Evolutionary conservation across 2,113 vertebrate species (phyloP).

Genomic region (Aix galericulata): DNA sequence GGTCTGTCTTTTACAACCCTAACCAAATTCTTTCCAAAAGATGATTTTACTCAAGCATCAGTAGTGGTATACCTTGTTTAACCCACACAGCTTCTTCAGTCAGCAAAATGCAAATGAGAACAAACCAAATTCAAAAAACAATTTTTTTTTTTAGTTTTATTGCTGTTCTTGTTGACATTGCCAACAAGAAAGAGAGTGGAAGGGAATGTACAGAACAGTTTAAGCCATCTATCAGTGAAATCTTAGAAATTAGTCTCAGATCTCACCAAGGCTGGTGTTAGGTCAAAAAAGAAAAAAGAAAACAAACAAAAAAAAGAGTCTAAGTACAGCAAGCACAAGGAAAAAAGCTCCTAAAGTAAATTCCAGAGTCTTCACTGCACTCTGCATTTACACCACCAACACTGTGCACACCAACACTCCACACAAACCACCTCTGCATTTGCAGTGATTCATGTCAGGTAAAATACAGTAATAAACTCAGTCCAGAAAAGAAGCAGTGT

Average conservation of each 20-base stretch:
- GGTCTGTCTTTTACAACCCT: neutral
- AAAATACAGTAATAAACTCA: neutral
- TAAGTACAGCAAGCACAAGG: neutral
- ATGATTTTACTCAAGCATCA: neutral
- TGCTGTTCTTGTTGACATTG: neutral
- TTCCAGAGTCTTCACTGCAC: neutral
- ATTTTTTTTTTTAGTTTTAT: too few relatives aligned
- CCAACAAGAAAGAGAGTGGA: neutral
- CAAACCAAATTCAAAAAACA: neutral
- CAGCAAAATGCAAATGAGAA: neutral
- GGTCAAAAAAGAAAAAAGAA: neutral
- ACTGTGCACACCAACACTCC: too few relatives aligned
- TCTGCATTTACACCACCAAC: rapidly evolving
- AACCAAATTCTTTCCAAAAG: neutral
- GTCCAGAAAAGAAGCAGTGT: neutral
- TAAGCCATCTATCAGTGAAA: neutral
- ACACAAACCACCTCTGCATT: neutral
- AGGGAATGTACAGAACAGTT: neutral
- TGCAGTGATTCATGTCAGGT: neutral
- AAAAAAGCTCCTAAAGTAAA: neutral
- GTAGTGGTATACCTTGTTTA: neutral
- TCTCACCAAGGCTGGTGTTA: neutral
- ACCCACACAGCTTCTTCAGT: neutral
- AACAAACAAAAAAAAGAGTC: neutral
- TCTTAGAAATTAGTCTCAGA: neutral